Evolutionary conservation across 2,113 vertebrate species (phyloP).

Genomic region (Psammodynastes pulverulentus): DNA sequence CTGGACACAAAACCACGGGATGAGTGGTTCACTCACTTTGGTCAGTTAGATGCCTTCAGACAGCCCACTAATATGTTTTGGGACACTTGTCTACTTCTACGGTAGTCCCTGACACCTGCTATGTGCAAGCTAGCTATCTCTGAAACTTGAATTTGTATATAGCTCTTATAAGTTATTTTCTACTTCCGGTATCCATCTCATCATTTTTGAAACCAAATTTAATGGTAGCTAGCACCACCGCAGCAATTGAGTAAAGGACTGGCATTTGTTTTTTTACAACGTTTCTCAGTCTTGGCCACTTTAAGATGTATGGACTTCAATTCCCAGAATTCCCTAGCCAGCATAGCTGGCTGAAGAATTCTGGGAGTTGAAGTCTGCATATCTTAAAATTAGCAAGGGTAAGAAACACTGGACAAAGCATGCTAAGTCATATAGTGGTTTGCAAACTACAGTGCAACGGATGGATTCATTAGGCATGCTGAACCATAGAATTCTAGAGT

Average conservation of each 20-base stretch:
- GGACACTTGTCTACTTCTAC: neutral
- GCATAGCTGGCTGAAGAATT: neutral
- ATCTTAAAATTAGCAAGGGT: neutral
- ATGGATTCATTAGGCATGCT: neutral
- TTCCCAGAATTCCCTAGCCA: neutral
- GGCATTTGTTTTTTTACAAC: neutral
- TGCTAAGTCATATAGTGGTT: neutral
- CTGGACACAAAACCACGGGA: too few species aligned
- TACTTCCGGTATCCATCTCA: neutral
- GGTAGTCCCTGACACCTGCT: neutral
- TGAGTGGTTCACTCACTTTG: neutral
- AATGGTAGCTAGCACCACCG: neutral
- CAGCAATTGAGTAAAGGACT: neutral
- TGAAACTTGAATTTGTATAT: neutral
- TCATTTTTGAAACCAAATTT: neutral
- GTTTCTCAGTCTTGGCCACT: neutral
- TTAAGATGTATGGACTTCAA: neutral
- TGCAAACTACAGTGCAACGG: neutral
- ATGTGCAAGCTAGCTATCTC: neutral
- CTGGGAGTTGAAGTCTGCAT: neutral
- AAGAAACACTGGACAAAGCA: neutral
- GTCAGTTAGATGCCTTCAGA: neutral
- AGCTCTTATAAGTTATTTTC: neutral
- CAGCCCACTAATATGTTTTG: neutral
- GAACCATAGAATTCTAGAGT: neutral